phyloP scores from a whole-genome alignment of 2,888 invertebrate genomes.

The Ecliptopera silaceata region DNA sequence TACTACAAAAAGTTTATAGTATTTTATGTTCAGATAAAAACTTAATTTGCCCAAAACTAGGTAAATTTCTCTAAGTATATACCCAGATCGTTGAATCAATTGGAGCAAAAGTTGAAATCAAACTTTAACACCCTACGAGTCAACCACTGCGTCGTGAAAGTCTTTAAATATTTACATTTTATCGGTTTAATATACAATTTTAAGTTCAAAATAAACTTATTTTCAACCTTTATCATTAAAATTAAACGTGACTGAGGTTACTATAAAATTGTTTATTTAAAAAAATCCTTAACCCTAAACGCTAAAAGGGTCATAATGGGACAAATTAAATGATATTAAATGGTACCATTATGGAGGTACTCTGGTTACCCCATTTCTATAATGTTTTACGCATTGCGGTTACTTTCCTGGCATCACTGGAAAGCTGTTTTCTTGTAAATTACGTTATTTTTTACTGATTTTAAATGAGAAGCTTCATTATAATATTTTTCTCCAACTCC shows the following conservation, averaged over 20 bases:
- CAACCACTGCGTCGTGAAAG: too few relatives aligned
- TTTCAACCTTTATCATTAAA: slow-evolving; percentile 6
- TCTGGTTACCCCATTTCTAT: slow-evolving; percentile 21
- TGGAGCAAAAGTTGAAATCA: too few relatives aligned
- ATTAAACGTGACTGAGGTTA: slow-evolving; percentile 12
- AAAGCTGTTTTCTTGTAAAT: slow-evolving; percentile 4
- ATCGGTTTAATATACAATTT: background rate
- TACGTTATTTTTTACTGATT: slow-evolving; percentile 5
- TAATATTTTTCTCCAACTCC: background rate
- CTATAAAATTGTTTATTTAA: slow-evolving; percentile 19
- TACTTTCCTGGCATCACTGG: slow-evolving; percentile 16
- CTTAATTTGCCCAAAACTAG: too few relatives aligned
- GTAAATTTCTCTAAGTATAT: too few relatives aligned
- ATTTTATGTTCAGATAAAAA: too few relatives aligned
- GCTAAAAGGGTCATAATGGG: slow-evolving; percentile 22
- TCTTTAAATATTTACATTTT: background rate
- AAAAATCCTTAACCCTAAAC: slow-evolving; percentile 25
- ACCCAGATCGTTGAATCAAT: too few relatives aligned
- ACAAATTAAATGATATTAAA: slow-evolving; percentile 30
- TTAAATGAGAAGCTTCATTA: background rate
- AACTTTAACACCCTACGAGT: too few relatives aligned
- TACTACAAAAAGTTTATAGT: too few relatives aligned
- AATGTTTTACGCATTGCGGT: slow-evolving; percentile 38
- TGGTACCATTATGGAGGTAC: slow-evolving; percentile 25
- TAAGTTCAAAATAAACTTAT: background rate